Evolutionary conservation across 1,140 invertebrate genomes (phyloP).

Genomic region (Caenorhabditis tropicalis): DNA sequence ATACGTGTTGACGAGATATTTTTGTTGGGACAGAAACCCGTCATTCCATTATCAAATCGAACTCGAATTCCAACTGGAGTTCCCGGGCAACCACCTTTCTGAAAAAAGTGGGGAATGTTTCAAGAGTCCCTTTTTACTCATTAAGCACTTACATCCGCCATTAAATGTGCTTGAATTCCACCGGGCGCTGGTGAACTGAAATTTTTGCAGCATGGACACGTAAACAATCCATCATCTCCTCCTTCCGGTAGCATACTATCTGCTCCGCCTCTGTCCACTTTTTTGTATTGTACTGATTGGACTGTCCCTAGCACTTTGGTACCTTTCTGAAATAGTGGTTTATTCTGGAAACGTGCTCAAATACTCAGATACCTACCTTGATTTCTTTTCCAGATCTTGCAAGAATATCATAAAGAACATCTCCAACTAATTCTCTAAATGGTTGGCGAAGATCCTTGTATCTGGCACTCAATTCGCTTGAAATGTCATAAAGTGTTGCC

Average conservation of each 20-base stretch:
- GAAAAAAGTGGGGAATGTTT: constrained; percentile 79
- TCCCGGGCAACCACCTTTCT: constrained; percentile 86
- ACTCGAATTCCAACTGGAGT: constrained; percentile 89
- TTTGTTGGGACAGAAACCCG: constrained; percentile 92
- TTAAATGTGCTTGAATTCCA: not conserved
- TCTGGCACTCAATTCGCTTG: constrained; percentile 89
- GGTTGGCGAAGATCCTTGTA: constrained; percentile 90
- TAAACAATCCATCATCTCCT: constrained; percentile 91
- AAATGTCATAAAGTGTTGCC: constrained; percentile 95
- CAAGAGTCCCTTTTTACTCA: constrained; percentile 47
- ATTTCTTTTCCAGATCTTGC: constrained; percentile 46
- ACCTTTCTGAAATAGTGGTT: not conserved
- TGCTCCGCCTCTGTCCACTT: constrained; percentile 50
- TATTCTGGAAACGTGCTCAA: no score
- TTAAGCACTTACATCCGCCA: not conserved
- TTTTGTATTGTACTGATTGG: constrained; percentile 5
- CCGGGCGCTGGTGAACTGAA: constrained; percentile 69
- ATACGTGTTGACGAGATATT: constrained; percentile 77
- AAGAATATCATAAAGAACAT: constrained; percentile 58
- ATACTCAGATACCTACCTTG: not conserved
- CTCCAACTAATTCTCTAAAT: constrained; percentile 75
- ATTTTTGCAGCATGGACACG: constrained; percentile 94
- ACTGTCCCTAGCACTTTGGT: not conserved
- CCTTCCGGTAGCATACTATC: constrained; percentile 80
- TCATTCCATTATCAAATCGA: constrained; percentile 89